Evolutionary conservation across 1,140 invertebrate genomes (phyloP).

Genomic region (Rhizoglyphus robini): DNA sequence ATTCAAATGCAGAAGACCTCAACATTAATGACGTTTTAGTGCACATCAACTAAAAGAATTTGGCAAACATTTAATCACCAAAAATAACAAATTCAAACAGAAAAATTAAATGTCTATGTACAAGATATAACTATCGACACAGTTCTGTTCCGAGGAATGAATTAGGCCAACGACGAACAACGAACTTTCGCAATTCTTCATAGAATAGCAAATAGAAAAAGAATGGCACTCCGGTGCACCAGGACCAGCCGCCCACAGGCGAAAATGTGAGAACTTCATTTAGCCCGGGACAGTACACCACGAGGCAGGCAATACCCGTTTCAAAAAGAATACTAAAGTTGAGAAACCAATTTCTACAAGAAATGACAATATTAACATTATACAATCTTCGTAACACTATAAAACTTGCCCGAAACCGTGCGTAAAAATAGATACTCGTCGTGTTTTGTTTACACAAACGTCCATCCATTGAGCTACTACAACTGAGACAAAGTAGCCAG

Average conservation of each 20-base stretch:
- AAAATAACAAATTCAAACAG: no score
- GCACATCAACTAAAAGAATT: neutral
- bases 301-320: conserved; percentile 47
- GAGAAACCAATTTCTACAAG: conserved; percentile 43
- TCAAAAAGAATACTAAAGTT: conserved; percentile 66
- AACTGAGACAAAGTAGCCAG: conserved; percentile 51
- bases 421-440: conserved; percentile 46
- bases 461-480: conserved; percentile 55
- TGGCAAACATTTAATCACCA: neutral
- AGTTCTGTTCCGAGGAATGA: conserved; percentile 6
- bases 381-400: no score
- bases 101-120: no score
- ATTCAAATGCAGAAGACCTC: neutral
- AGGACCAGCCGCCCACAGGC: neutral
- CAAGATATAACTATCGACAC: conserved; percentile 69
- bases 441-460: conserved; percentile 51
- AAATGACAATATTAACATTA: neutral
- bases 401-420: conserved; percentile 45
- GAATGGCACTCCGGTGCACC: conserved; percentile 16
- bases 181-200: conserved; percentile 14
- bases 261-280: conserved; percentile 43
- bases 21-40: neutral
- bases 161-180: conserved; percentile 14
- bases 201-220: conserved; percentile 11
- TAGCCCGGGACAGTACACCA: conserved; percentile 56